Conservation (phyloP, 2,113 vertebrate genomes). For the Eleginops maclovinus region DNA sequence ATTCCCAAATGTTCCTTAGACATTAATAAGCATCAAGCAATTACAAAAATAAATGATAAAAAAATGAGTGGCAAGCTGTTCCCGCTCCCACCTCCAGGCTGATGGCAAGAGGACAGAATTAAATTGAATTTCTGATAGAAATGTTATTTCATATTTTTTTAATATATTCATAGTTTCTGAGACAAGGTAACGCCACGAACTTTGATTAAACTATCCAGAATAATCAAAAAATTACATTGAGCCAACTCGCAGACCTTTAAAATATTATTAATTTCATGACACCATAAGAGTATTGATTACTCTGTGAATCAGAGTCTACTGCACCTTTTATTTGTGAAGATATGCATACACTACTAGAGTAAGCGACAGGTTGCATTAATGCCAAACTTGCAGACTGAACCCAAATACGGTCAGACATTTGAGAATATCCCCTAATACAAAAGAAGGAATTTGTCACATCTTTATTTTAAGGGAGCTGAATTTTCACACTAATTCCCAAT, state of each 20-base stretch:
- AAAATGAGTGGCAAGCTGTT: conserved; percentile 29
- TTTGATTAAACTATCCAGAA: not conserved
- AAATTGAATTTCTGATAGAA: not conserved
- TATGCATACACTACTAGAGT: not conserved
- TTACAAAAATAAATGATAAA: conserved; percentile 4
- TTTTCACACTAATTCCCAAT: conserved; percentile 80
- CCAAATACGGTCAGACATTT: not conserved
- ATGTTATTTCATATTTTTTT: not conserved
- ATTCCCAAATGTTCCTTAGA: conserved; percentile 22
- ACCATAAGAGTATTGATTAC: not conserved
- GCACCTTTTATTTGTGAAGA: not conserved
- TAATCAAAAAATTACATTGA: no score
- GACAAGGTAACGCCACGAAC: not conserved
- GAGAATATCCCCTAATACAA: not conserved
- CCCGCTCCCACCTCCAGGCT: not conserved
- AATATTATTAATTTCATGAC: no score
- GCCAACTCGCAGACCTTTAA: no score
- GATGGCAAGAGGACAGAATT: not conserved
- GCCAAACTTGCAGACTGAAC: not conserved
- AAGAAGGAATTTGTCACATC: conserved; percentile 50
- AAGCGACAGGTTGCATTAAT: not conserved
- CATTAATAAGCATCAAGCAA: conserved; percentile 2
- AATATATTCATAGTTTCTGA: not conserved
- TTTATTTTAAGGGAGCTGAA: conserved; percentile 72
- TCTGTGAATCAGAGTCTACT: not conserved